A percentile compares a stretch with the other conserved stretches of the same genome.
phyloP scores from a whole-genome alignment of 1,140 invertebrate genomes.

The Eueides isabella region DNA sequence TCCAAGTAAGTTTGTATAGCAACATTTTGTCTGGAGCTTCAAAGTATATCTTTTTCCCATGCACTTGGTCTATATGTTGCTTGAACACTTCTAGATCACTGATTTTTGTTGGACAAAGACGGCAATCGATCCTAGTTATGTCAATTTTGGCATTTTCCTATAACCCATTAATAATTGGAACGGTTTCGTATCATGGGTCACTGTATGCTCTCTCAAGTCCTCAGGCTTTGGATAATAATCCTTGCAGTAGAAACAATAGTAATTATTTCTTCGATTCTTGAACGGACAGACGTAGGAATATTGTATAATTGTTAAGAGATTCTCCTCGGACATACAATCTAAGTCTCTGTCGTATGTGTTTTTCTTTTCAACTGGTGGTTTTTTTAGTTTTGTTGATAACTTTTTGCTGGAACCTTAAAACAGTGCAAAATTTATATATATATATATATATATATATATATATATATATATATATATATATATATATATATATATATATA shows the following conservation, averaged over 20 bases:
- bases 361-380: constrained; percentile 64
- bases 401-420: constrained; percentile 54
- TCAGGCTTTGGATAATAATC: constrained; percentile 74
- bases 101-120: constrained; percentile 66
- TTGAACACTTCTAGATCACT: constrained; percentile 69
- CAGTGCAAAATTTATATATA: background rate
- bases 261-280: constrained; percentile 75
- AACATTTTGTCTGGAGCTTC: constrained; percentile 72
- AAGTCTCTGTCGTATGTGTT: constrained; percentile 68
- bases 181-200: constrained; percentile 70
- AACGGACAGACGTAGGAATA: constrained; percentile 74
- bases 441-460: too few relatives aligned
- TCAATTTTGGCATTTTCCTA: constrained; percentile 76
- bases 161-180: constrained; percentile 72
- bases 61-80: constrained; percentile 64
- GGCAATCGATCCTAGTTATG: constrained; percentile 73
- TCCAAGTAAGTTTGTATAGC: constrained; percentile 66
- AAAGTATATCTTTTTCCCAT: constrained; percentile 71
- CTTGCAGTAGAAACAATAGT: constrained; percentile 77
- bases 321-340: constrained; percentile 74
- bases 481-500: too few relatives aligned
- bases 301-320: constrained; percentile 69
- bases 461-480: too few relatives aligned
- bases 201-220: constrained; percentile 70
- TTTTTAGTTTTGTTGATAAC: constrained; percentile 48